These are phyloP conservation scores for Ceyx melanurus DNA, from an alignment of 2,113 vertebrate genomes.

Conservation along the genomic window DNA sequence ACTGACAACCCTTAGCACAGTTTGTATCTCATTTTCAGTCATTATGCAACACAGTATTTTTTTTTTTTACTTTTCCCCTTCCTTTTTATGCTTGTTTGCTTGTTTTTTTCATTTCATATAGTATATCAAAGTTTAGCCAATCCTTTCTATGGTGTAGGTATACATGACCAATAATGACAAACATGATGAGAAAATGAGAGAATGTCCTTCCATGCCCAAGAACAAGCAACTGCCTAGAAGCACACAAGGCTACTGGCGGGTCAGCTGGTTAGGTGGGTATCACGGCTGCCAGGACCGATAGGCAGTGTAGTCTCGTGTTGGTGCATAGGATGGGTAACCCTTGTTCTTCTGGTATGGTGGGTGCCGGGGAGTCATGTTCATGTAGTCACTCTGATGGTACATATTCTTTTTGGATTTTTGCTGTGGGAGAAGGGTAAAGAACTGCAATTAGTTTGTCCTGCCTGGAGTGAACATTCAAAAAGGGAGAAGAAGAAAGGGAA, in stretches of 20 bases:
- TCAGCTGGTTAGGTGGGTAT: slow-evolving; percentile 8
- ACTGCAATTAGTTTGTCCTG: not conserved
- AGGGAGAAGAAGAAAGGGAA: not conserved
- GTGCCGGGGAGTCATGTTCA: slow-evolving; percentile 78
- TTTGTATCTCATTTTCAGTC: not conserved
- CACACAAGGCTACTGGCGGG: not conserved
- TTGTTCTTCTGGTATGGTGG: slow-evolving; percentile 68
- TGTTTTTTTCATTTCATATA: not conserved
- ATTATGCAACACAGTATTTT: not conserved
- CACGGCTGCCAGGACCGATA: slow-evolving; percentile 78
- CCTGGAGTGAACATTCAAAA: not conserved
- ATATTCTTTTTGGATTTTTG: slow-evolving; percentile 62
- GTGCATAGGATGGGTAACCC: slow-evolving; percentile 68
- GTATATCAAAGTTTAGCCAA: not conserved
- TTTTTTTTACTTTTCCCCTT: not conserved
- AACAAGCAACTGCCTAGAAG: not conserved
- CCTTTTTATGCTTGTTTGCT: not conserved
- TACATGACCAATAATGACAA: not conserved
- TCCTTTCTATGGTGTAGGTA: not conserved
- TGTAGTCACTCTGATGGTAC: slow-evolving; percentile 79
- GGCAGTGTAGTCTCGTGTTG: slow-evolving; percentile 70
- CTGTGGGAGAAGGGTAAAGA: slow-evolving; percentile 50
- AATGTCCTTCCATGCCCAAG: slow-evolving; percentile 38
- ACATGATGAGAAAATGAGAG: not conserved
- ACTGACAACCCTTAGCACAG: not conserved